Evolutionary conservation across 2,113 vertebrate species (phyloP), one percentile per base, ranked within the genome.

Genomic region (Macaca mulatta): DNA sequence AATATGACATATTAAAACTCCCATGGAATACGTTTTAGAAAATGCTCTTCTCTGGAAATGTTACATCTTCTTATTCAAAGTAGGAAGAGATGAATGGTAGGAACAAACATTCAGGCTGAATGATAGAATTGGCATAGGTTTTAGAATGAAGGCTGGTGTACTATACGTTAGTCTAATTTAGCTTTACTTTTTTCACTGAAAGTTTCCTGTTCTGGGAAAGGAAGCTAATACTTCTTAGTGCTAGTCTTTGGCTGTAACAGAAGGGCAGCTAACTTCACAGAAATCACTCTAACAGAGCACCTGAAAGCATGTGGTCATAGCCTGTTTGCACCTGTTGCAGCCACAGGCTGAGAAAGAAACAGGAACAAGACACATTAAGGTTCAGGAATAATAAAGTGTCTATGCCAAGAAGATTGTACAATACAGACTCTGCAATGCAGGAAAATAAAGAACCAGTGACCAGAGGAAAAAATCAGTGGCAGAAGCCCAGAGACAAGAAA

Each of bases 361-460:
- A 55, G 96, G 91, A 98, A 97, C 43, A 38, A 79, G 95, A 95
- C 97, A 97, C 93, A 79, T 79, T 90, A 98, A 97, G 98, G 97
- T 85, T 98, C 97, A 96, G 93, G 82, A 98, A 98, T 97, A 98
- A 98, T 97, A 61, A 93, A 77, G 86, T 64, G 0, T 95, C 88
- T 96, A 80, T 98, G 98, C 98, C 98, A 98, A 98, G 98, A 97
- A 92, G 94, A 98, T 70, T 96, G 96, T 97, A 97, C 96, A 96
- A 97, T 97, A 98, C 96, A 98, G 98, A 98, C 96, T 97, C 97
- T 94, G 97, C 95, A 95, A 97, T 98, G 97, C 98, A 98, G 94
- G 96, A 97, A 97, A 98, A 95, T 90, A 93, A 98, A 1, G 98
- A 98, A 97, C 97, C 97, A 93, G 96, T 98, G 98, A 98, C 98